Base-by-base conservation (phyloP, 1,140 invertebrate genomes). In the Ridgeia piscesae region DNA sequence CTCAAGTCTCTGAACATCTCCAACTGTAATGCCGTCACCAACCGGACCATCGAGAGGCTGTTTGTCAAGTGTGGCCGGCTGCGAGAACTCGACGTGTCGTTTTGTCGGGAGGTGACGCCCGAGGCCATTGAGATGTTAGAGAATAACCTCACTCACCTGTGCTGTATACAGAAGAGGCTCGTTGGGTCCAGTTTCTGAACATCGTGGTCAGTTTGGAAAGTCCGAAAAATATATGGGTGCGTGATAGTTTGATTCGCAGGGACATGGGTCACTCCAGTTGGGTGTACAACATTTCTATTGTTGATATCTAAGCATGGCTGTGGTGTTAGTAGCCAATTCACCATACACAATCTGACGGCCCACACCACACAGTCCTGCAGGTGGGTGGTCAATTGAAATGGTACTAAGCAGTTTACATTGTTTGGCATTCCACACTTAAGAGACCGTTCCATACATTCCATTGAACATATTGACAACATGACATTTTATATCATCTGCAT, bases 21-120 rank as follows among this genome's bases (percentile, higher is more conserved):
- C 96, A 97, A 97, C 91, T 98, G 97, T 95, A 97, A 96, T 93
- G 96, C 97, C 93, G 94, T 98, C 33, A 97, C 97, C 0, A 97
- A 97, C 94, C 96, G 96, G 92, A 96, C 96, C 58, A 95, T 97
- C 33, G 96, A 97, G 92, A 96, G 96, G 34, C 96, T 98, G 88
- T 96, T 92, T 50, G 93, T 96, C 92, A 95, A 97, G 93, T 97
- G 97, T 93, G 96, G 96, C 92, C 96, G 96, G 92, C 94, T 97
- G 89, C 96, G 96, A 92, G 96, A 96, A 77, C 94, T 97, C 35
- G 97, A 97, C 94, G 96, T 97, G 21, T 97, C 97, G 93, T 96
- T 96, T 4, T 97, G 97, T 94, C 95, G 95, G n/a, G 95, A 96
- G 48, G 97, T 97, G 92, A 96, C 97, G 14, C 91, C 94, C 1